Base-by-base conservation (phyloP, 2,113 vertebrate genomes). In the Steatornis caripensis region DNA sequence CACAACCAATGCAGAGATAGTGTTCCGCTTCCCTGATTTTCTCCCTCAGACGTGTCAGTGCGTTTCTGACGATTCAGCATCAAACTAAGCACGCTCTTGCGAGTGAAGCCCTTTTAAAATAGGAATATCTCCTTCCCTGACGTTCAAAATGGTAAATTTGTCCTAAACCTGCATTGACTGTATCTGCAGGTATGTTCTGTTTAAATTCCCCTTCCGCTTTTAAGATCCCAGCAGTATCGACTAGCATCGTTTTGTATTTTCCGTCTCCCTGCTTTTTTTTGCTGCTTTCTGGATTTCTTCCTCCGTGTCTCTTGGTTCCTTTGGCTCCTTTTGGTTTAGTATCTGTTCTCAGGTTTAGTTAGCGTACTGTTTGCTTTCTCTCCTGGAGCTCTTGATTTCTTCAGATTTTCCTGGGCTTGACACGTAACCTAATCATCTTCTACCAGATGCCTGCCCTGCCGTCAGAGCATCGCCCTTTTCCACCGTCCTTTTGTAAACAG, bases 361-460 rank as follows among this genome's bases (percentile, higher is more conserved):
- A 49, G 24, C 0, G 0, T 55, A 19, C 46, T 4, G 11, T 70
- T 90, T 66, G 48, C 39, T 87, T 66, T 66, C 53, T 49, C 4
- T 84, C 32, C 41, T 23, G 61, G 49, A 75, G 17, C 21, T 77
- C 81, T 71, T 41, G 36, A 17, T 81, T 55, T 46, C 46, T 46
- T 62, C 4, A 8, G 27, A 5, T 83, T 62, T 86, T 74, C 43
- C 34, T 77, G 46, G 29, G 29, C 79, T 71, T 74, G 55, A 22
- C 4, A 1, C 90, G 95, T 88, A 68, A 41, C 48, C 53, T 69
- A 4, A 0, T 57, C 3, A 0, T 51, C 61, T 71, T 71, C 95
- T 96, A 93, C 86, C 80, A 96, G 97, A 11, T 87, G 90, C 95
- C 95, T 93, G 83, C 76, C 64, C 36, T 74, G 86, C 69, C 29